Evolutionary conservation across 2,113 vertebrate genomes (phyloP), one percentile per base, ranked within the genome.

Genomic region (Marcusenius ussheri): DNA sequence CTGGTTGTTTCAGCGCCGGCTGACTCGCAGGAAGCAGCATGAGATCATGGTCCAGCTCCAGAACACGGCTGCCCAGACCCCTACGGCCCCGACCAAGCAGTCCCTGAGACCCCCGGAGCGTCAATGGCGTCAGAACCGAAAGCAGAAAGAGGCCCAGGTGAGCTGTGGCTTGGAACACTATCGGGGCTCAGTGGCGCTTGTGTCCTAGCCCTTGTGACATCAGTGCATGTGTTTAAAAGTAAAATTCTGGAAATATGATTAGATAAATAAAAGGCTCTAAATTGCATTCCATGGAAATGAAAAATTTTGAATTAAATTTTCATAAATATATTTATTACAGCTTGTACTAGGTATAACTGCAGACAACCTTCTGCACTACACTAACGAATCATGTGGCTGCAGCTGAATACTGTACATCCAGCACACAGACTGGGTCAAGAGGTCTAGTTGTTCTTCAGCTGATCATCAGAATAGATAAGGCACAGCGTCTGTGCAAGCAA

Each of bases 71-170:
- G 93, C 97, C 90, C 95, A 96, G 88, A 93, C 97, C 90, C 96
- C 96, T 13, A 97, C 97, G 90, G 95, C 96, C 19, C 89, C 92
- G 45, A 90, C 92, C 42, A 95, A 93, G 89, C 92, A 90, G 0
- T 93, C 93, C 15, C 83, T 95, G 90, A 94, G 96, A 93, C 93
- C 93, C 88, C 90, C 91, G 0, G 96, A 97, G 90, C 92, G 91
- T 21, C 96, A 93, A 88, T 31, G 62, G 62, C 90, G 93, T 24
- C 93, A 96, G 90, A 94, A 94, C 3, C 90, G 50, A 91, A 96
- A 94, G 93, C 95, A 96, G 91, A 96, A 90, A 88, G 95, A 98
- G 92, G 97, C 95, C 89, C 95, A 97, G 96, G 98, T 98, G 92
- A 92, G 88, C 90, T 50, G 58, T 15, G 53, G 70, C 80, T 86